Evolutionary conservation across 2,113 vertebrate genomes (phyloP).

Genomic region (Phyllostomus discolor): DNA sequence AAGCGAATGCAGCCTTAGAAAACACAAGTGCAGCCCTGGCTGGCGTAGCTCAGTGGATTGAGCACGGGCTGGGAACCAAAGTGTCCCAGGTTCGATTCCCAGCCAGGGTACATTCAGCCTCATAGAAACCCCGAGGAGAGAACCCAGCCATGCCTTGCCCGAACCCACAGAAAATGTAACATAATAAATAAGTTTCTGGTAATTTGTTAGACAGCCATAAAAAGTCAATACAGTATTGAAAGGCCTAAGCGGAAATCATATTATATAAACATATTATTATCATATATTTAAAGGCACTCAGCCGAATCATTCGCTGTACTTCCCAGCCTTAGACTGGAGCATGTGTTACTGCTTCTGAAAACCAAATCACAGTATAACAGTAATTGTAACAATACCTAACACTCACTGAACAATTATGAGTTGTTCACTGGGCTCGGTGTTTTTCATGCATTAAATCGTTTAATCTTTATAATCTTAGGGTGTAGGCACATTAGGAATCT

Average conservation of each 20-base stretch:
- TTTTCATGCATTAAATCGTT: slow-evolving; percentile 14
- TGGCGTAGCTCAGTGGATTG: too few species aligned
- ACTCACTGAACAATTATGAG: not conserved
- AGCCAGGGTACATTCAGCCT: not conserved
- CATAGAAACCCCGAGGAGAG: not conserved
- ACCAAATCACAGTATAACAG: not conserved
- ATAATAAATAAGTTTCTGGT: not conserved
- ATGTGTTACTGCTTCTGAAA: slow-evolving; percentile 24
- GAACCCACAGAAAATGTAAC: not conserved
- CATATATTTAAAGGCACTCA: not conserved
- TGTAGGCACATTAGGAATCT: not conserved
- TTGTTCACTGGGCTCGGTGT: not conserved
- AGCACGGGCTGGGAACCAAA: too few species aligned
- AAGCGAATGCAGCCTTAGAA: not conserved
- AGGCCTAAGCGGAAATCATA: not conserved
- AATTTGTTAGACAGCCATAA: not conserved
- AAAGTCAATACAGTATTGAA: not conserved
- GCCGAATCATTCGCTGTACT: not conserved
- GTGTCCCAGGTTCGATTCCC: too few species aligned
- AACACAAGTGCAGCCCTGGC: not conserved
- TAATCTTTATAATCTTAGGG: not conserved
- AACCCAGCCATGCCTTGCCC: not conserved
- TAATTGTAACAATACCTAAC: slow-evolving; percentile 17
- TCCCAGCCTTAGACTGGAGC: not conserved
- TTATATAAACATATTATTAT: not conserved